Evolutionary conservation across 2,888 invertebrate species (phyloP), one percentile per base, ranked within the genome.

Genomic region (Microctonus aethiopoides): DNA sequence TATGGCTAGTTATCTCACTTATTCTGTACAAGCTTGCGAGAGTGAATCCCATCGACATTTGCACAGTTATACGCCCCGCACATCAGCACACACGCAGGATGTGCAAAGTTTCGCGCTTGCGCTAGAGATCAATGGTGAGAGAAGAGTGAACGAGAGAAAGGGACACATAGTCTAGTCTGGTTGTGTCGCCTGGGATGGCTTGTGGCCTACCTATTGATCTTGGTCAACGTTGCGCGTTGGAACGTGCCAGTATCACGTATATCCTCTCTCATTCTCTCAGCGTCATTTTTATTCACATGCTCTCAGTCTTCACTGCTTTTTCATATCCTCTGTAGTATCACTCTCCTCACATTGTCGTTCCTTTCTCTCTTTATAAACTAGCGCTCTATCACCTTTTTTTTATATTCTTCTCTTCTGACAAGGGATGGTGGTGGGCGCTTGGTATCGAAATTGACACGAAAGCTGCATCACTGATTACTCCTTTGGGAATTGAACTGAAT

Each of bases 141-240:
- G 34, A 56, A 24, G 65, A 56, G 16, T 56, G 56, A 63, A 52
- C 22, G 57, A 57, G 72, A 67, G 68, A 51, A 46, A 46, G 62
- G 20, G 20, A 62, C 34, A 69, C 69, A 70, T 65, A 67, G 69
- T 63, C 72, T 66, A 60, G 67, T 57, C 67, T 69, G 70, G 68
- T 72, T 79, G 77, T 83, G 83, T 83, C 80, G 83, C 81, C 80
- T 80, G 83, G 82, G 82, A 81, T 80, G 79, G 79, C 77, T 80
- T 77, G 80, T 78, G 81, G 77, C 77, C 79, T 79, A 79, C 78
- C 83, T 84, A 84, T 84, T 83, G 83, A 84, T 84, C 83, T 83
- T 83, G 83, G 84, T 77, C 78, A 78, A 78, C 80, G 79, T 83
- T 78, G 80, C 79, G 79, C 74, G 74, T 75, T 76, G 74, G 78